Evolutionary conservation across 1,140 invertebrate species (phyloP), one percentile per base, ranked within the genome.

Genomic region (Drosophila nigrodunni): DNA sequence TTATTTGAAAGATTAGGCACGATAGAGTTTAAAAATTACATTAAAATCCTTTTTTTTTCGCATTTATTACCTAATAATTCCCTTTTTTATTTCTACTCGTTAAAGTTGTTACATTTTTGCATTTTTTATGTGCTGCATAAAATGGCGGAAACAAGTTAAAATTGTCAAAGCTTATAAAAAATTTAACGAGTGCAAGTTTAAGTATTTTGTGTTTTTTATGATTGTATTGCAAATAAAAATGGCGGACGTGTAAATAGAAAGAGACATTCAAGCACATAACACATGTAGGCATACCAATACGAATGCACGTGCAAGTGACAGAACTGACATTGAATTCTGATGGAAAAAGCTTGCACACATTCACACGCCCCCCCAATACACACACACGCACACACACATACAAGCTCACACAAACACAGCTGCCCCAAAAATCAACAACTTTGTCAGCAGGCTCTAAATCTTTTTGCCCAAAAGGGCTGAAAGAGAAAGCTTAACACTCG

Each of bases 311-410:
- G 66, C 52, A 75, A 55, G 58, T 68, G 54, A 59, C 73, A 59
- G 25, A 74, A 72, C 74, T 91, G 88, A 91, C 88, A 91, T 91
- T 91, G 88, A 91, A 91, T 91, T 91, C 82, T 89, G 88, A 85
- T 54, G 78, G 78, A 81, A 80, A 80, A 70, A 67, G 60, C 57
- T 61, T 54, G 35, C 74, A 57, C 44, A 76, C 68, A 41, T 59
- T 41, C 74, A 67, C 34, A 78, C 68, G 34, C 64, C 55, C 65
- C 30, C 47, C 44, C 52, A 50, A 37, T 30, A 2, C 3, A 6
- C 25, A 54, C 25, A 46, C 35, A 62, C 3, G 44, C 30, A 70
- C 37, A 11, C 13, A 55, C 37, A 25, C 39, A 49, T 7, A 66
- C 9, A 41, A 10, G 25, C 9, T 5, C 18, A 9, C 15, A 43